phyloP scores from a whole-genome alignment of 2,113 vertebrate genomes.

The Sceloporus undulatus region DNA sequence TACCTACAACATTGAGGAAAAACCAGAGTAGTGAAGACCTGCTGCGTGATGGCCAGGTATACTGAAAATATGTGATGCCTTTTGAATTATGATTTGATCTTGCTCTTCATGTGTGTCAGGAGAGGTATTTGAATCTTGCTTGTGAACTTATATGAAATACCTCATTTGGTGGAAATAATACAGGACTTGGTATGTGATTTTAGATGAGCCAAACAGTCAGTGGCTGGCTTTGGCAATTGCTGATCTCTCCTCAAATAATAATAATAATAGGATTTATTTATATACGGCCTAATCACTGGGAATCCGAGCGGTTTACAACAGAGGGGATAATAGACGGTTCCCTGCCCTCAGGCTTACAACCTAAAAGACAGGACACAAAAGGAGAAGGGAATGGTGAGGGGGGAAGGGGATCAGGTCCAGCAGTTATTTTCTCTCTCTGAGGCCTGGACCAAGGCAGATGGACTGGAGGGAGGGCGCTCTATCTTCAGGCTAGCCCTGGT shows the following conservation, averaged over 20 bases:
- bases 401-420: too few relatives aligned
- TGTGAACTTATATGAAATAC: not conserved
- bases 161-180: not conserved
- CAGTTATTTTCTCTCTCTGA: too few relatives aligned
- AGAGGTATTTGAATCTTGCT: not conserved
- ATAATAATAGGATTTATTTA: too few relatives aligned
- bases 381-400: too few relatives aligned
- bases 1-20: constrained; percentile 81
- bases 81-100: not conserved
- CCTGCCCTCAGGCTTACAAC: too few relatives aligned
- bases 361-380: too few relatives aligned
- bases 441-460: too few relatives aligned
- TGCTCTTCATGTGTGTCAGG: not conserved
- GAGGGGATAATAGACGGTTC: too few relatives aligned
- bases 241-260: not conserved
- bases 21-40: constrained; percentile 98
- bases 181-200: not conserved
- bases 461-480: too few relatives aligned
- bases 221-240: not conserved
- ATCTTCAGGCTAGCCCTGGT: too few relatives aligned
- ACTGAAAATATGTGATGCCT: rapidly evolving
- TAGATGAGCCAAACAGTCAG: not conserved
- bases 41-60: constrained; percentile 90
- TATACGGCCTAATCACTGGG: too few relatives aligned
- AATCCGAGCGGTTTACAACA: too few relatives aligned